These are phyloP conservation scores for Orchestia grillus DNA, from an alignment of 1,140 invertebrate species.

Conservation along the genomic window DNA sequence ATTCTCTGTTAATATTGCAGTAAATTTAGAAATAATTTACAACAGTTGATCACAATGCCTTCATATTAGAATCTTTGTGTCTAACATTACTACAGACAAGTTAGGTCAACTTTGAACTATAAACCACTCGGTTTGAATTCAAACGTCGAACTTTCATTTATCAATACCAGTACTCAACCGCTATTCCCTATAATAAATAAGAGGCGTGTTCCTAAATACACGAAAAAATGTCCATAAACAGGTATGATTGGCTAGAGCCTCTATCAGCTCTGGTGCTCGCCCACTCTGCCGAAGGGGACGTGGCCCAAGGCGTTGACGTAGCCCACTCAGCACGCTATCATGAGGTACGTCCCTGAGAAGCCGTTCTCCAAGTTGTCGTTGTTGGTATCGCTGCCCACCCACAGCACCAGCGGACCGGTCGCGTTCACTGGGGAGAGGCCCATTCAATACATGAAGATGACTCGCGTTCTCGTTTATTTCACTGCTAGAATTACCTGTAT, in stretches of 20 bases:
- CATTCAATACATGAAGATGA: neutral
- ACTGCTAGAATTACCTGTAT: no score
- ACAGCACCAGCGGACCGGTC: conserved; percentile 57
- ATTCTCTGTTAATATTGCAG: no score
- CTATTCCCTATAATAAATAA: neutral
- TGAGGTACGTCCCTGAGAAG: conserved; percentile 59
- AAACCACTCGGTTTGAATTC: neutral
- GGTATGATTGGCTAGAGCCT: neutral
- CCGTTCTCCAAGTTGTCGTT: conserved; percentile 61
- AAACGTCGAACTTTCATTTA: neutral
- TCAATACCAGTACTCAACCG: neutral
- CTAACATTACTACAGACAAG: neutral
- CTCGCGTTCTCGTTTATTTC: no score
- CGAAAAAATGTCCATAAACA: neutral
- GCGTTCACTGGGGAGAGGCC: conserved; percentile 50
- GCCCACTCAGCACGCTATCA: conserved; percentile 59
- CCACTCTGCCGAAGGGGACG: neutral
- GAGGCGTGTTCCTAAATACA: neutral
- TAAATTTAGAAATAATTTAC: neutral
- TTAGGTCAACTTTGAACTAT: neutral
- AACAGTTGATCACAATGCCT: neutral
- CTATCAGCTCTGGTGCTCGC: neutral
- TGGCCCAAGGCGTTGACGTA: neutral
- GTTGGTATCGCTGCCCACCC: conserved; percentile 42
- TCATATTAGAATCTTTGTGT: neutral